A percentile compares a stretch with the other conserved stretches of the same genome.
Evolutionary conservation across 2,113 vertebrate species (phyloP).

Genomic region (Cisticola juncidis): DNA sequence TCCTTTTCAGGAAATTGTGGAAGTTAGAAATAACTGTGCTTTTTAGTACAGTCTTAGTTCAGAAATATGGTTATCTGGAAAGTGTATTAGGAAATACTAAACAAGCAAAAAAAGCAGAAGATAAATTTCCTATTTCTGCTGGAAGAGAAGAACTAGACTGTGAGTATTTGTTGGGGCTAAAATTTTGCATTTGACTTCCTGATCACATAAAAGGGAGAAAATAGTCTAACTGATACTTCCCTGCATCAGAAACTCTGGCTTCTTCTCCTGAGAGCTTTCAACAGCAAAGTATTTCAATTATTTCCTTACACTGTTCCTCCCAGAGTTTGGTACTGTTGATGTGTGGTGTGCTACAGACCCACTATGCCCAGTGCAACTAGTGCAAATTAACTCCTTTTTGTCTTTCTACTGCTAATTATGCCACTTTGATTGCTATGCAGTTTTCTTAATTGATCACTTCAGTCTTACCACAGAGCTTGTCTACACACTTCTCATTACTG

Average conservation of each 20-base stretch:
- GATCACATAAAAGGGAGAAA: not conserved
- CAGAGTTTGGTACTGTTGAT: not conserved
- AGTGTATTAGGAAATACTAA: not conserved
- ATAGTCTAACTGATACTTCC: not conserved
- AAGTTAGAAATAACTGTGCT: not conserved
- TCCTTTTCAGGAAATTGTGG: not conserved
- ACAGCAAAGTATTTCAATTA: not conserved
- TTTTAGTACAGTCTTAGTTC: not conserved
- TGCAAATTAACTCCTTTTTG: fast-evolving
- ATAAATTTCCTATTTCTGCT: not conserved
- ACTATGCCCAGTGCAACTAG: not conserved
- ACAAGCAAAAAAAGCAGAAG: not conserved
- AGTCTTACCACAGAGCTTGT: constrained; percentile 73
- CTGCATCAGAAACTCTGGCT: not conserved
- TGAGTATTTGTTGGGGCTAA: not conserved
- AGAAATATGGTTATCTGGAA: not conserved
- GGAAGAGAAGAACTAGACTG: not conserved
- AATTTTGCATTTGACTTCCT: not conserved
- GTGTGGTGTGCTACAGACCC: not conserved
- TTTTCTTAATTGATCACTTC: not conserved
- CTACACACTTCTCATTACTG: constrained; percentile 45
- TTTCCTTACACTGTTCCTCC: not conserved
- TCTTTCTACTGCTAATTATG: not conserved
- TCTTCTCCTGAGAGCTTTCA: not conserved
- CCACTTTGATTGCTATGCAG: not conserved